These are phyloP conservation scores for Dicaeum eximium DNA, from an alignment of 2,113 vertebrate genomes.

Conservation along the genomic window DNA sequence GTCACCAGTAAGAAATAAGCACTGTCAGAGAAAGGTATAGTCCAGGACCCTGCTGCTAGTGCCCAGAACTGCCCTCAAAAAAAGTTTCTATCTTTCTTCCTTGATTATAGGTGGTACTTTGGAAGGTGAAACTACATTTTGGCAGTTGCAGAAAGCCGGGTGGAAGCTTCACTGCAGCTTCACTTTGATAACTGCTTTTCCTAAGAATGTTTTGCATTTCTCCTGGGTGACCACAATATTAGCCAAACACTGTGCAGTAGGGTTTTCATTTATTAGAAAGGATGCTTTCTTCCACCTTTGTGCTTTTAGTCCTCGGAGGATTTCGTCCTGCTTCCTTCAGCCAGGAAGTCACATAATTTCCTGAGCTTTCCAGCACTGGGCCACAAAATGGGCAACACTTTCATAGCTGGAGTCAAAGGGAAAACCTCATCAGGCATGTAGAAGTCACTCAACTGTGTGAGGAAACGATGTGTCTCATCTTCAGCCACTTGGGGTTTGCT, in stretches of 20 bases:
- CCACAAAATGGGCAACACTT: neutral
- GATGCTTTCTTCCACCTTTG: neutral
- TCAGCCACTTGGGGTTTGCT: neutral
- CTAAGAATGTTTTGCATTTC: conserved; percentile 1
- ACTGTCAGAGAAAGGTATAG: neutral
- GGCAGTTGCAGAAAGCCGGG: neutral
- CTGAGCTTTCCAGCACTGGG: neutral
- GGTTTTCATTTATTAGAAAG: neutral
- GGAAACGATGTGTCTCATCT: neutral
- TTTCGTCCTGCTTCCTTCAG: neutral
- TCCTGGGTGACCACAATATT: neutral
- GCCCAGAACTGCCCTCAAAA: neutral
- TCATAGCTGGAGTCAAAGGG: neutral
- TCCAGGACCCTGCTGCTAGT: neutral
- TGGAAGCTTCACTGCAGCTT: neutral
- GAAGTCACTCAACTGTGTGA: neutral
- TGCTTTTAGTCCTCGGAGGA: neutral
- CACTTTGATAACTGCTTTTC: neutral
- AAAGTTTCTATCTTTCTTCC: neutral
- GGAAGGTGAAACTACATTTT: neutral
- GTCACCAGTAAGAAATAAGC: neutral
- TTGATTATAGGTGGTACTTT: neutral
- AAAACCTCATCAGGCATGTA: neutral
- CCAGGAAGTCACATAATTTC: neutral
- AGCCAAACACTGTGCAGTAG: neutral